Base-by-base conservation (phyloP, 2,113 vertebrate species). In the Condylura cristata region DNA sequence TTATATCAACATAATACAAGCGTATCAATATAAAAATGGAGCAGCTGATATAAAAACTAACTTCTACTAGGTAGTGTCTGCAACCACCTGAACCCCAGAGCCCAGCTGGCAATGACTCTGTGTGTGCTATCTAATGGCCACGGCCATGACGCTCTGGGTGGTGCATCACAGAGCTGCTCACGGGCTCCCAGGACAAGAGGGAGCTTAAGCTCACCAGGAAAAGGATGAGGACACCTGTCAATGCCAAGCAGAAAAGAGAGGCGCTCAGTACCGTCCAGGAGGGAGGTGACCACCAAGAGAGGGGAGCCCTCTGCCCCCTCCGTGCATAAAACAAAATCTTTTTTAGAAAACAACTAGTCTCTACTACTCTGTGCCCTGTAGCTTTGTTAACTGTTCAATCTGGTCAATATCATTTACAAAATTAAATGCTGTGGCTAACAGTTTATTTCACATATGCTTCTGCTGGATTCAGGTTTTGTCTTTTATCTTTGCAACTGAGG, bases 1-100 rank as follows among this genome's bases (percentile, higher is more conserved):
- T 53, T 84, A 41, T 5, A 17, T 16, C 48, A 51, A n/a, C n/a
- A n/a, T n/a, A n/a, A 51, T 51, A 51, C 17, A 51, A 51, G 17
- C 16, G 4, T 51, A 56, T 56, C 20, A 56, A 56, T 56, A 22
- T 56, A 91, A 88, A 92, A 85, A 83, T 5, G 53, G 51, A 85
- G 71, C 3, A 91, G 48, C 30, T 58, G 58, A 71, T 48, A 63
- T 41, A 95, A 93, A 89, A 94, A 90, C 53, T 80, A 85, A 39
- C 85, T 26, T 76, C 37, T 53, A 71, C 75, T 89, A 68, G 53
- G 53, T 56, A 56, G 53, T 22, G 7, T 56, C 53, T 22, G 53
- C 53, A 2, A 6, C 53, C 53, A 56, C 8, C 53, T 56, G 53
- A 56, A 56, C 2, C 51, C 48, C 51, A 20, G 20, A 20, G 53